Percentiles rank a stretch among this genome's conserved stretches.
Conservation (phyloP, 2,888 invertebrate genomes). For the Ceraclea dissimilis region DNA sequence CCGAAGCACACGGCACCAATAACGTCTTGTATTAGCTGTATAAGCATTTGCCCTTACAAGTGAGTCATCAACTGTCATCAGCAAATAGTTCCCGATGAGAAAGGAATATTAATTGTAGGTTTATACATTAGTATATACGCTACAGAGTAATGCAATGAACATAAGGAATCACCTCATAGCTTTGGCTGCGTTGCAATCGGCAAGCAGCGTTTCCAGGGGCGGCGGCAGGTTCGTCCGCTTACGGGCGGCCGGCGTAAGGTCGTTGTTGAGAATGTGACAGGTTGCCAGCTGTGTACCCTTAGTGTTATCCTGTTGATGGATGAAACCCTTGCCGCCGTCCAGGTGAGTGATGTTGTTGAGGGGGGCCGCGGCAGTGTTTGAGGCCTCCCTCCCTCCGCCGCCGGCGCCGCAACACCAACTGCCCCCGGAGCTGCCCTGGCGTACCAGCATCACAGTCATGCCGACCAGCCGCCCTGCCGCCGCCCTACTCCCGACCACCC, state of each 20-base stretch:
- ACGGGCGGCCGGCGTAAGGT: slow-evolving; percentile 28
- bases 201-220: slow-evolving; percentile 29
- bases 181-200: slow-evolving; percentile 29
- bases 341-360: slow-evolving; percentile 9
- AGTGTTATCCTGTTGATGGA: slow-evolving; percentile 34
- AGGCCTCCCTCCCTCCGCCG: slow-evolving; percentile 51
- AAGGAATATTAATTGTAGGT: no score
- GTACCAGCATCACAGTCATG: slow-evolving; percentile 26
- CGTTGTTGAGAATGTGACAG: slow-evolving; percentile 46
- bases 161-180: slow-evolving; percentile 22
- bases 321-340: slow-evolving; percentile 31
- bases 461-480: slow-evolving; percentile 20
- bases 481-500: slow-evolving; percentile 27
- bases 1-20: no score
- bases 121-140: no score
- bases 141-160: not conserved
- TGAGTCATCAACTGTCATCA: no score
- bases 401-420: slow-evolving; percentile 35
- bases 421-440: slow-evolving; percentile 24
- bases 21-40: no score
- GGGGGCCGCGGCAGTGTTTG: slow-evolving; percentile 42
- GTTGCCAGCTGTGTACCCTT: slow-evolving; percentile 44
- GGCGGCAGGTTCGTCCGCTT: slow-evolving; percentile 27
- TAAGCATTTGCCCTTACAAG: no score
- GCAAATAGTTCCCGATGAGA: no score